Conservation (phyloP, 2,888 invertebrate species). For the Gandaritis pyraliata region DNA sequence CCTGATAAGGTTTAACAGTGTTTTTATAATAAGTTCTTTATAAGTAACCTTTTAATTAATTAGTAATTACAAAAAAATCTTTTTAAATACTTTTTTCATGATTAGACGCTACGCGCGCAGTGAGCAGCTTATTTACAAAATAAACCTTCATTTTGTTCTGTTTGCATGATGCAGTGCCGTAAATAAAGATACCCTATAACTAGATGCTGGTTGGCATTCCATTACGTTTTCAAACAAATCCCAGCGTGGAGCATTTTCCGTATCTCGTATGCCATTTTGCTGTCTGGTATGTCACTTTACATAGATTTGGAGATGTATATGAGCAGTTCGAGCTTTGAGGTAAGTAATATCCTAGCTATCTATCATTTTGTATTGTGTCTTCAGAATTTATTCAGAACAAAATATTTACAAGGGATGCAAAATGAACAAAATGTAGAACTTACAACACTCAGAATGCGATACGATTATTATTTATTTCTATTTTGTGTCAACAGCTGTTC, state of each 20-base stretch:
- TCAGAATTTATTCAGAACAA: too few relatives aligned
- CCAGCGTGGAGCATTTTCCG: conserved; percentile 23
- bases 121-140: not conserved
- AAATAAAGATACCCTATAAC: conserved; percentile 30
- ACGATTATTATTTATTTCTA: too few relatives aligned
- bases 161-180: conserved; percentile 30
- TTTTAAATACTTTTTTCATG: not conserved
- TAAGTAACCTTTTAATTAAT: too few relatives aligned
- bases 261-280: conserved; percentile 7
- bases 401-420: too few relatives aligned
- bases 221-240: conserved; percentile 42
- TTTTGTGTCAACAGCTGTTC: too few relatives aligned
- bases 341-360: too few relatives aligned
- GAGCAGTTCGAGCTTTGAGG: not conserved
- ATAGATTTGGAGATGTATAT: not conserved
- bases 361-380: too few relatives aligned
- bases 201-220: conserved; percentile 39
- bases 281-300: conserved; percentile 3
- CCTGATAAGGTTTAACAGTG: too few relatives aligned
- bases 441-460: too few relatives aligned
- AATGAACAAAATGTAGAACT: too few relatives aligned
- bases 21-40: too few relatives aligned
- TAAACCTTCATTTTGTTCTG: not conserved
- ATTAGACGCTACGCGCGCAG: not conserved
- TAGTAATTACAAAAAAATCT: too few relatives aligned